phyloP scores from a whole-genome alignment of 2,888 invertebrate species.

The Hyles lineata region DNA sequence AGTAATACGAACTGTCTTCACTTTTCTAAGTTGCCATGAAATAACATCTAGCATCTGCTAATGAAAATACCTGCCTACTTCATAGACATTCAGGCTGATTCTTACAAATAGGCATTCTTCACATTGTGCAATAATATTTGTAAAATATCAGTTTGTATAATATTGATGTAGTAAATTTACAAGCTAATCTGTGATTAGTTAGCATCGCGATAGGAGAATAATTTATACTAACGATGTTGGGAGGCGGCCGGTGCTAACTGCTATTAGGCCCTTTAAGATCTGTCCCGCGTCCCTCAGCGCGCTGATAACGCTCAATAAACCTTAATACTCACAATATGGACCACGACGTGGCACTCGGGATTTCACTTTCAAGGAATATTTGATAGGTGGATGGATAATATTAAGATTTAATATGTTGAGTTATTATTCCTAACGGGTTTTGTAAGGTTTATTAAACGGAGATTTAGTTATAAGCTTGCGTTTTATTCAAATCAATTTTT shows the following conservation, averaged over 20 bases:
- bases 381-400: neutral
- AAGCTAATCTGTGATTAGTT: conserved; percentile 29
- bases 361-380: neutral
- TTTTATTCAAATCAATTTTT: no score
- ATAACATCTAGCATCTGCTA: no score
- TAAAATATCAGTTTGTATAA: neutral
- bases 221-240: conserved; percentile 54
- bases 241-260: conserved; percentile 42
- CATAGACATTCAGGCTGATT: no score
- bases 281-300: conserved; percentile 27
- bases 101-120: neutral
- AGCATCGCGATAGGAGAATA: conserved; percentile 40
- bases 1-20: no score
- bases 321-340: conserved; percentile 31
- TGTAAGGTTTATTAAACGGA: no score
- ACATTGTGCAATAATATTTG: neutral
- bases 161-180: neutral
- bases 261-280: conserved; percentile 56
- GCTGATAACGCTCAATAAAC: conserved; percentile 36
- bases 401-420: neutral
- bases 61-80: no score
- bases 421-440: no score
- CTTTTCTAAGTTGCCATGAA: no score
- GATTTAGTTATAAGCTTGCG: no score
- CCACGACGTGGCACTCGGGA: conserved; percentile 1